These are phyloP conservation scores for Hipposideros armiger DNA, from an alignment of 2,113 vertebrate species.

Conservation along the genomic window DNA sequence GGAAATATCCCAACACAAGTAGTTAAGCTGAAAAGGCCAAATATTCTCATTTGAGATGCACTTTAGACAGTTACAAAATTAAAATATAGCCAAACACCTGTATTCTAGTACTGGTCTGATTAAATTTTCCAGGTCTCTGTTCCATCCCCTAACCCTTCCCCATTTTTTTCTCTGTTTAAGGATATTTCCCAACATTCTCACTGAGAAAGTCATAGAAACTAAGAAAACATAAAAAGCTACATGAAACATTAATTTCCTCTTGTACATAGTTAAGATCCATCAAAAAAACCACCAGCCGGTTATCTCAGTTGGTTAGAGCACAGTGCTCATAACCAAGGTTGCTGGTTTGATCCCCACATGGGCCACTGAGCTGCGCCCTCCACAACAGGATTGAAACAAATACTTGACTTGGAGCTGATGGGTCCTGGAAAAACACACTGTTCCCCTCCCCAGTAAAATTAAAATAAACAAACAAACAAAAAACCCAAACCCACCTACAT, in stretches of 20 bases:
- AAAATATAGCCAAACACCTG: slow-evolving; percentile 42
- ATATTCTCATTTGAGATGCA: slow-evolving; percentile 43
- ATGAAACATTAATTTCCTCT: slow-evolving; percentile 57
- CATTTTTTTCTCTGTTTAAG: neutral
- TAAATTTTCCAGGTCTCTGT: slow-evolving; percentile 21
- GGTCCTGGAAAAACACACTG: too few relatives aligned
- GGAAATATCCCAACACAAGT: slow-evolving; percentile 21
- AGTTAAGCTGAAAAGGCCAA: slow-evolving; percentile 48
- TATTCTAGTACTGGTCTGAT: slow-evolving; percentile 39
- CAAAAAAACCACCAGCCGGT: neutral
- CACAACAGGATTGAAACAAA: too few relatives aligned
- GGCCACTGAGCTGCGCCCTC: too few relatives aligned
- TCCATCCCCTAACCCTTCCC: neutral
- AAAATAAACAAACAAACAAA: too few relatives aligned
- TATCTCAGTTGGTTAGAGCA: too few relatives aligned
- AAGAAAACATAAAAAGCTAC: slow-evolving; percentile 57
- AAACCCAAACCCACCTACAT: neutral
- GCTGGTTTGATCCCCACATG: too few relatives aligned
- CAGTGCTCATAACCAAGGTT: too few relatives aligned
- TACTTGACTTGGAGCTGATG: too few relatives aligned
- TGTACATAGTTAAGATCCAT: neutral
- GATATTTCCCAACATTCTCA: slow-evolving; percentile 1
- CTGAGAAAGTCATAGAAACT: neutral
- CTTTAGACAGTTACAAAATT: slow-evolving; percentile 47
- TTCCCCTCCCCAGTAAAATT: too few relatives aligned